These are phyloP conservation scores for Myotis brandtii DNA, from an alignment of 2,113 vertebrate species.

Conservation along the genomic window DNA sequence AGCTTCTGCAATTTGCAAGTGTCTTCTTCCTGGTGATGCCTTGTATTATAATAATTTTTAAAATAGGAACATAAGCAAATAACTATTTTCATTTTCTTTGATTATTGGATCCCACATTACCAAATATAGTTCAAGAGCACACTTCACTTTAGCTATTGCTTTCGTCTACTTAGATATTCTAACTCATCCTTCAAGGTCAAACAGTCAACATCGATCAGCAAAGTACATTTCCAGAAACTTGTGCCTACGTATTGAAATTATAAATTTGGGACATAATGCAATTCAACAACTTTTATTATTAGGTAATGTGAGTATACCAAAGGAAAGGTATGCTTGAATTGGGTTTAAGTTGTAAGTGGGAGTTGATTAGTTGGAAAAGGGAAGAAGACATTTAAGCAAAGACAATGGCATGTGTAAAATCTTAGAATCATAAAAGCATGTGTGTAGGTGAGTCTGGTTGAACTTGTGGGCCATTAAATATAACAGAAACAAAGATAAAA, in stretches of 20 bases:
- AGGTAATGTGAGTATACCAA: not conserved
- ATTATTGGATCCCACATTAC: not conserved
- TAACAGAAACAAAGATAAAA: not conserved
- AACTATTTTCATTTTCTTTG: not conserved
- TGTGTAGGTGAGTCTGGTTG: not conserved
- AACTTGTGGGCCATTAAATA: not conserved
- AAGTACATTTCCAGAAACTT: not conserved
- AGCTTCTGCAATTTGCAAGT: not conserved
- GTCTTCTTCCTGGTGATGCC: not conserved
- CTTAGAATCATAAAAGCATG: not conserved
- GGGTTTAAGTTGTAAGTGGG: not conserved
- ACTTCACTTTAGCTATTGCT: not conserved
- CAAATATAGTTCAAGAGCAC: not conserved
- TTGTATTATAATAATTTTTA: not conserved
- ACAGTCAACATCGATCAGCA: not conserved
- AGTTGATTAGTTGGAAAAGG: not conserved
- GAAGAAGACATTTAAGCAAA: not conserved
- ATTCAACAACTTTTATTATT: not conserved
- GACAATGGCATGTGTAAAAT: not conserved
- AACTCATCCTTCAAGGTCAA: not conserved
- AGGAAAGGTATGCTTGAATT: not conserved
- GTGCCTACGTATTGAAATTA: not conserved
- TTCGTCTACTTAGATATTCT: not conserved
- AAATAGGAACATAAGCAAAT: not conserved
- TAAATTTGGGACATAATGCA: not conserved